A percentile compares a stretch with the other conserved stretches of the same genome.
Evolutionary conservation across 2,113 vertebrate species (phyloP).

Genomic region (Podarcis cretensis): DNA sequence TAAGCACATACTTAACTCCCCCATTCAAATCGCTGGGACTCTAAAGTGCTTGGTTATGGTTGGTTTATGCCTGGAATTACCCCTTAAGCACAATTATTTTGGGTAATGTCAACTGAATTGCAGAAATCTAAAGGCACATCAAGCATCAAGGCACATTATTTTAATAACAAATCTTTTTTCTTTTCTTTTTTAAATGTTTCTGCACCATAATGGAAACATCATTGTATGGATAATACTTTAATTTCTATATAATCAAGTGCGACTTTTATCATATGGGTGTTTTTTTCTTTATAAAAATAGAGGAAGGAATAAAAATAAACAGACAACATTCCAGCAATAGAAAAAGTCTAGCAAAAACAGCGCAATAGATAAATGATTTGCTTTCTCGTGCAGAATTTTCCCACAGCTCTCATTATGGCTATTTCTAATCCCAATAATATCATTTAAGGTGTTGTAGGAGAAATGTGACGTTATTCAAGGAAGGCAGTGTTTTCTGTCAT

Average conservation of each 20-base stretch:
- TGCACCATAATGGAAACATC: neutral
- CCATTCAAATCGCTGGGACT: neutral
- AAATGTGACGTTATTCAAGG: neutral
- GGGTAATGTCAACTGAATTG: neutral
- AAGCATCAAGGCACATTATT: neutral
- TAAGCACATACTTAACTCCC: neutral
- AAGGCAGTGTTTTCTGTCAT: neutral
- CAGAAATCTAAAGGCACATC: neutral
- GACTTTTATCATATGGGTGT: neutral
- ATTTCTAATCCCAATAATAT: slow-evolving; percentile 8
- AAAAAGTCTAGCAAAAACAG: neutral
- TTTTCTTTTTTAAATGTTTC: neutral
- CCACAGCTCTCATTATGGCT: neutral
- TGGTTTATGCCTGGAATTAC: neutral
- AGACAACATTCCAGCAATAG: no score
- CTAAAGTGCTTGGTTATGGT: neutral
- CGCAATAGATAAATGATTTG: neutral
- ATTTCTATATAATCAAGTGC: neutral
- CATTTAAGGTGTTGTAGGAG: neutral
- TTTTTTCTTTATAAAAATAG: neutral
- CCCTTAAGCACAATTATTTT: neutral
- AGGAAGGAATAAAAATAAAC: neutral
- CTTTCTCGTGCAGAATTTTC: neutral
- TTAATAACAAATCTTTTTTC: neutral
- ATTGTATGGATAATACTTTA: neutral